phyloP scores from a whole-genome alignment of 2,888 invertebrate genomes.

The Plagodis dolabraria region DNA sequence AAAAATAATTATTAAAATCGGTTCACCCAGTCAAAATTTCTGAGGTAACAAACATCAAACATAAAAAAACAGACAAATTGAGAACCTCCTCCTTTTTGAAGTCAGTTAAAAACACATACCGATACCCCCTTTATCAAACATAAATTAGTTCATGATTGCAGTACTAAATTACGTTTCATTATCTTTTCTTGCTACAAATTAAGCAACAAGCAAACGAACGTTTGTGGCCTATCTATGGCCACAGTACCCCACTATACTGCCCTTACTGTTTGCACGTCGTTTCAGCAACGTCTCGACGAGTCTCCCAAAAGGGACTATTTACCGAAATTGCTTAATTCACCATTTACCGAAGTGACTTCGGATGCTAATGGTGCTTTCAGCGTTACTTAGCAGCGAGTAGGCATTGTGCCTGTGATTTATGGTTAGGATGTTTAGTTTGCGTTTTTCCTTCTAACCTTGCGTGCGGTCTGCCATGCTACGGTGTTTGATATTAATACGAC shows the following conservation, averaged over 20 bases:
- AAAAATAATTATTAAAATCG: too few species aligned
- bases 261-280: constrained; percentile 13
- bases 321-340: constrained; percentile 52
- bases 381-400: constrained; percentile 43
- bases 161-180: too few species aligned
- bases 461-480: neutral
- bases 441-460: neutral
- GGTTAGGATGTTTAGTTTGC: constrained; percentile 1
- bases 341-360: constrained; percentile 48
- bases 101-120: too few species aligned
- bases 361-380: constrained; percentile 53
- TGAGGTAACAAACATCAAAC: too few species aligned
- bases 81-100: too few species aligned
- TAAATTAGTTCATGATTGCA: neutral
- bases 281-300: constrained; percentile 21
- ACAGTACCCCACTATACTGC: constrained; percentile 14
- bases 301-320: constrained; percentile 35
- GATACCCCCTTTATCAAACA: too few species aligned
- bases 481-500: too few species aligned
- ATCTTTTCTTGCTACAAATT: too few species aligned
- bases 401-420: constrained; percentile 44
- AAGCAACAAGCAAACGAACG: too few species aligned
- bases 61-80: too few species aligned
- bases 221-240: too few species aligned
- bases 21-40: too few species aligned